These are phyloP conservation scores for Campylomormyrus tamandua DNA, from an alignment of 2,113 vertebrate genomes.

Conservation along the genomic window DNA sequence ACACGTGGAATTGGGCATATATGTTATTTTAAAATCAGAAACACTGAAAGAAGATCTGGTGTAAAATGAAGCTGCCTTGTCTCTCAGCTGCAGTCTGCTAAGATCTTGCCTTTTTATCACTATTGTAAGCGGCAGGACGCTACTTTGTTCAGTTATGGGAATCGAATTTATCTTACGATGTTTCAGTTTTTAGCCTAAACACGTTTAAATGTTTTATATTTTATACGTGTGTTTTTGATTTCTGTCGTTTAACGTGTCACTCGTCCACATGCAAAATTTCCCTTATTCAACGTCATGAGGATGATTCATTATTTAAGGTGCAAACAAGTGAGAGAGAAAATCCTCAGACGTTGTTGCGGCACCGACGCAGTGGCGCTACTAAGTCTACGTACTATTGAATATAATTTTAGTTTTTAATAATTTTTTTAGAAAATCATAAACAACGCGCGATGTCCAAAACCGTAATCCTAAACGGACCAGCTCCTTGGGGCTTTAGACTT, in stretches of 20 bases:
- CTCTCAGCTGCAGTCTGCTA: background rate
- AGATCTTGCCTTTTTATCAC: background rate
- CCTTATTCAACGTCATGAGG: background rate
- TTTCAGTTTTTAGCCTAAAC: background rate
- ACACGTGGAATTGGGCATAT: no score
- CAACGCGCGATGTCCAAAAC: conserved; percentile 65
- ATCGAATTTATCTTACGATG: background rate
- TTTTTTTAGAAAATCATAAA: background rate
- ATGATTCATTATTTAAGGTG: background rate
- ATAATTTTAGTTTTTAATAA: background rate
- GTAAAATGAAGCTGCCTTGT: background rate
- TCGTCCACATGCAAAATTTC: background rate
- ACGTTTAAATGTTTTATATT: background rate
- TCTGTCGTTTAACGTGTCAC: background rate
- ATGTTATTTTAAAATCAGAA: background rate
- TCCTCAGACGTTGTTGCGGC: background rate
- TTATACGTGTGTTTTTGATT: background rate
- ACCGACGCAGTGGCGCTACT: background rate
- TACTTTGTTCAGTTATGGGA: background rate
- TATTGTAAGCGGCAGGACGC: background rate
- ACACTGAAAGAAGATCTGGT: background rate
- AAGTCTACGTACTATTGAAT: no score
- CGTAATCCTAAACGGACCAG: conserved; percentile 80
- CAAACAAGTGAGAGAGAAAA: background rate
- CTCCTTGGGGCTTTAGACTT: conserved; percentile 91